These are phyloP conservation scores for Platypus cylindrus DNA, from an alignment of 2,888 invertebrate species.

Conservation along the genomic window DNA sequence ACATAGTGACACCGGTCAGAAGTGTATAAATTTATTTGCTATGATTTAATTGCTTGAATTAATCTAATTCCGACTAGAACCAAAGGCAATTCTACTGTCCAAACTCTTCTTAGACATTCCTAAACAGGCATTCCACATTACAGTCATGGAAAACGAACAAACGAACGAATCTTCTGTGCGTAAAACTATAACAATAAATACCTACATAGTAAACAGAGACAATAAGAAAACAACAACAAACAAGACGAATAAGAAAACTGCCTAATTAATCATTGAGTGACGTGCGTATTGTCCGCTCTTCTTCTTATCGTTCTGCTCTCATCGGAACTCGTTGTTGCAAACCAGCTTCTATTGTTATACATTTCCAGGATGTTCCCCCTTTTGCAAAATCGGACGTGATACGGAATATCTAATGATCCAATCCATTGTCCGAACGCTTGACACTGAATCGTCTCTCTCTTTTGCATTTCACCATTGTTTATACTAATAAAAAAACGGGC, in stretches of 20 bases:
- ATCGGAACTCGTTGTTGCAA: slow-evolving; percentile 28
- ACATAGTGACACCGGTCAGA: too few species aligned
- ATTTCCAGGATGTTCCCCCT: slow-evolving; percentile 23
- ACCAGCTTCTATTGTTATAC: slow-evolving; percentile 29
- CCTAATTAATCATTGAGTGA: slow-evolving; percentile 30
- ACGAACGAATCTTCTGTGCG: slow-evolving; percentile 1
- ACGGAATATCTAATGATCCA: slow-evolving; percentile 30
- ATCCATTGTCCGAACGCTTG: slow-evolving; percentile 28
- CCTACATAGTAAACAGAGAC: neutral
- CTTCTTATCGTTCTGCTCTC: slow-evolving; percentile 26
- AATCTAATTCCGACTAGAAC: too few species aligned
- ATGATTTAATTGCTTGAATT: too few species aligned
- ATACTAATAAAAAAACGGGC: too few species aligned
- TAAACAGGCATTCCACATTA: too few species aligned
- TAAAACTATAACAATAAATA: neutral
- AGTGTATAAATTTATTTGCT: too few species aligned
- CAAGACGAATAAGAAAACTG: slow-evolving; percentile 20
- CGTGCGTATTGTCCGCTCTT: slow-evolving; percentile 27
- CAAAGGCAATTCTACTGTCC: too few species aligned
- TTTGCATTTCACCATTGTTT: slow-evolving; percentile 26
- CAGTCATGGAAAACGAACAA: too few species aligned
- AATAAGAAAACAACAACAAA: slow-evolving; percentile 7
- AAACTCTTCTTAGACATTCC: too few species aligned
- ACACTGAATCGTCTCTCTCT: slow-evolving; percentile 27
- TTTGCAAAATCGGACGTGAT: slow-evolving; percentile 30